A percentile compares a stretch with the other conserved stretches of the same genome.
Conservation (phyloP, 1,140 invertebrate genomes). For the Doryteuthis pealeii region DNA sequence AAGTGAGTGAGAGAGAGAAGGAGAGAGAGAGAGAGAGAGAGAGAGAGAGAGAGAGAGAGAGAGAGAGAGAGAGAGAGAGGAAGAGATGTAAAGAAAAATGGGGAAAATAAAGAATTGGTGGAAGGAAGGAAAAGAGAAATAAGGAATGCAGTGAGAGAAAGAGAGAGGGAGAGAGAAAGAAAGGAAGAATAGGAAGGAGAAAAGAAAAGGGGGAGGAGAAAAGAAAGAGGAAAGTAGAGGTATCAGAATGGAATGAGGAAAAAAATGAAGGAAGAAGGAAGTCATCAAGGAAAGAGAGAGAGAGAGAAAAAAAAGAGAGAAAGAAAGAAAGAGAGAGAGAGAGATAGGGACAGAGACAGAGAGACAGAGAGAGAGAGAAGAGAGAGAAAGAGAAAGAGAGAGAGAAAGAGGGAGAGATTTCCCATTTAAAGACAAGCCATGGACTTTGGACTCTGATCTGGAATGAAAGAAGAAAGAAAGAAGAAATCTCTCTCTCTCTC, state of each 20-base stretch:
- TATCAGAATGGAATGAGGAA: background rate
- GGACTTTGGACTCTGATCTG: no score
- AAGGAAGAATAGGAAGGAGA: no score
- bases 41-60: background rate
- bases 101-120: background rate
- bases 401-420: constrained; percentile 5
- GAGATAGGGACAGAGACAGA: background rate
- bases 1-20: background rate
- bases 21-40: background rate
- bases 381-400: constrained; percentile 2
- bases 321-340: background rate
- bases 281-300: background rate
- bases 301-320: background rate
- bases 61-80: background rate
- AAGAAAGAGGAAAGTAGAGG: background rate
- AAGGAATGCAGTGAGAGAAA: background rate
- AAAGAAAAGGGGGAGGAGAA: no score
- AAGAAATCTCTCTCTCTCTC: background rate
- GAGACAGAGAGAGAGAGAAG: background rate
- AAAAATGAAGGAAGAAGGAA: background rate
- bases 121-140: no score
- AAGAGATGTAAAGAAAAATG: background rate
- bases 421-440: no score
- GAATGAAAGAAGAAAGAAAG: constrained; percentile 6
- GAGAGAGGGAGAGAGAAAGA: constrained; percentile 10